Evolutionary conservation across 2,888 invertebrate species (phyloP), one percentile per base, ranked within the genome.

Genomic region (Meta bourneti): DNA sequence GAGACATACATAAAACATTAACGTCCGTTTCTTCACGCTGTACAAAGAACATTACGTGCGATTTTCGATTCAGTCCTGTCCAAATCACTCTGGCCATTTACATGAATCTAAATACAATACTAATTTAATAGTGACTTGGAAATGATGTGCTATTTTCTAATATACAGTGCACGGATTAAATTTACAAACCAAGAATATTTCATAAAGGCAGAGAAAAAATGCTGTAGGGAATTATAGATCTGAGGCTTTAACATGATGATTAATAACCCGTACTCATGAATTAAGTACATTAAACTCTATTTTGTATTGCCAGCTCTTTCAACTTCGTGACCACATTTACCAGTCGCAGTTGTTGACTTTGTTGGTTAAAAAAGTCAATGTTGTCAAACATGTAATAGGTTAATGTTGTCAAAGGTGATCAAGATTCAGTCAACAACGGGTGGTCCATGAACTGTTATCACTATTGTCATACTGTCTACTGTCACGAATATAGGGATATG

Each of bases 1-100:
- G 1, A 75, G 61, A 52, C n/a, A 52, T 19, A 52, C 11, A 74
- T 72, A 72, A 82, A 72, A 74, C 71, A 83, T 52, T 78, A 78
- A 52, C 52, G 48, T 61, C 61, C 61, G 61, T 61, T 61, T 16
- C 61, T 61, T 11, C 61, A 61, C 61, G 16, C 61, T 61, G 61
- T 61, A 61, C 61, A 61, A 61, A 61, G 61, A 61, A 61, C 61
- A 61, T 61, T 61, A 61, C 11, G 61, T 16, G 61, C 16, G 5
- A 61, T 61, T 61, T 61, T 61, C 61, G 61, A 61, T 61, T 61
- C 61, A 61, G 16, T 16, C 61, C 61, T 16, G 5, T 61, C 16
- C 61, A 61, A 61, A 61, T 8, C 61, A 61, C 61, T 61, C 61
- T 16, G 34, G 7, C 61, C 61, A 61, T 61, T 61, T 61, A 61